A percentile compares a stretch with the other conserved stretches of the same genome.
These are phyloP conservation scores for Drosophila kuntzei DNA, from an alignment of 2,888 invertebrate species.

Conservation along the genomic window DNA sequence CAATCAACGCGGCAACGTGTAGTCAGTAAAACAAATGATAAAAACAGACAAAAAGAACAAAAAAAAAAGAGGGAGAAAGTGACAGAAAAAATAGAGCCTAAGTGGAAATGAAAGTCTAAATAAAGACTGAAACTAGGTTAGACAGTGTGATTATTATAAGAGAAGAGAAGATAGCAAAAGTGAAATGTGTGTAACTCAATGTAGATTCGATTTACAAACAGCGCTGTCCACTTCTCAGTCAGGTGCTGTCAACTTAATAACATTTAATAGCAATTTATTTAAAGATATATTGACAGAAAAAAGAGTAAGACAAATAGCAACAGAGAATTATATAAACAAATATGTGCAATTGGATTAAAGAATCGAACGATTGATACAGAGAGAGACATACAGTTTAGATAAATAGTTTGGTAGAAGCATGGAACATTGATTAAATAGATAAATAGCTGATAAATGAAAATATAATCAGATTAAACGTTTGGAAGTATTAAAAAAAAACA, in stretches of 20 bases:
- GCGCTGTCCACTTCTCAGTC: slow-evolving; percentile 3
- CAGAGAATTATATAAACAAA: no score
- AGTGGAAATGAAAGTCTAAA: slow-evolving; percentile 5
- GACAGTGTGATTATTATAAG: background rate
- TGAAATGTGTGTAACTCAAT: slow-evolving; percentile 6
- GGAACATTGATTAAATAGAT: no score
- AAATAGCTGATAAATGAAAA: no score
- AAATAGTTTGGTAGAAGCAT: no score
- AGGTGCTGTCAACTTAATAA: background rate
- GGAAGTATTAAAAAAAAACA: no score
- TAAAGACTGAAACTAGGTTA: slow-evolving; percentile 29
- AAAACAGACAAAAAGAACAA: background rate
- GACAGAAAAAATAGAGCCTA: background rate
- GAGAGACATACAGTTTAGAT: no score
- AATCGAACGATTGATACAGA: no score
- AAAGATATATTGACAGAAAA: background rate
- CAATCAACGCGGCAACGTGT: slow-evolving; percentile 24
- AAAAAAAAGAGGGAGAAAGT: background rate
- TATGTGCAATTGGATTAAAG: no score
- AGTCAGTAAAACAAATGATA: slow-evolving; percentile 12
- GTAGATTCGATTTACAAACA: background rate
- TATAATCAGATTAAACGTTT: no score
- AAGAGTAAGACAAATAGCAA: background rate
- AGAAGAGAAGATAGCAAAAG: background rate
- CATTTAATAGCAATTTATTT: no score